Conservation (phyloP, 2,113 vertebrate genomes). For the Noturus placidus region DNA sequence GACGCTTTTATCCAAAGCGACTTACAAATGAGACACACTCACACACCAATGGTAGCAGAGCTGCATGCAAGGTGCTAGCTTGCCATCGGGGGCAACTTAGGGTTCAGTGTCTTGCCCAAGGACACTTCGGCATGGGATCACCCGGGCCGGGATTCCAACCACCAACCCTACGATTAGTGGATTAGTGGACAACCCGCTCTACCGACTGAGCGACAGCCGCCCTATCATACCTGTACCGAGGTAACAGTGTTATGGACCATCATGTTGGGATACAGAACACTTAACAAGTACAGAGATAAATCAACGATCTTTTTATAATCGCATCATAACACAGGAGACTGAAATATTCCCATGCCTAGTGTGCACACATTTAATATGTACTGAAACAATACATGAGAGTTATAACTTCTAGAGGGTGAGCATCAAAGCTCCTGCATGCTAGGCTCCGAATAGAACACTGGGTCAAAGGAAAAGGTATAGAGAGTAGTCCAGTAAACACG, state of each 20-base stretch:
- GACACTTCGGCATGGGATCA: too few species aligned
- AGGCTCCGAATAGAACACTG: conserved; percentile 30
- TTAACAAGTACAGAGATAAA: neutral
- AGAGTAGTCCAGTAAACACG: conserved; percentile 7
- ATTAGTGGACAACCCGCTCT: too few species aligned
- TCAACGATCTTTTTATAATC: neutral
- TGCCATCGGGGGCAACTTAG: too few species aligned
- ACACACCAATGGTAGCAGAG: too few species aligned
- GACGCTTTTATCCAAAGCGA: too few species aligned
- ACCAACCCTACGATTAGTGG: too few species aligned
- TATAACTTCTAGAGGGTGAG: conserved; percentile 4
- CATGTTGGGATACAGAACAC: neutral
- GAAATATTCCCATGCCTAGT: neutral
- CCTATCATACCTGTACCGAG: too few species aligned
- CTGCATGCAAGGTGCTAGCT: too few species aligned
- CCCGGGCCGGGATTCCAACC: too few species aligned
- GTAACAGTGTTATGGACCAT: neutral
- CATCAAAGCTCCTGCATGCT: conserved; percentile 4
- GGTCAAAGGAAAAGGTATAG: conserved; percentile 32
- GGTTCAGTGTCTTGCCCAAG: too few species aligned
- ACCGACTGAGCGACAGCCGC: too few species aligned
- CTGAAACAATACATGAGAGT: neutral
- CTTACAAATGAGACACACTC: too few species aligned
- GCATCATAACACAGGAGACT: neutral
- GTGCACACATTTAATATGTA: neutral